Evolutionary conservation across 2,797 vertebrate genomes (phyloP).

Genomic region (Sebastes hubbsi): DNA sequence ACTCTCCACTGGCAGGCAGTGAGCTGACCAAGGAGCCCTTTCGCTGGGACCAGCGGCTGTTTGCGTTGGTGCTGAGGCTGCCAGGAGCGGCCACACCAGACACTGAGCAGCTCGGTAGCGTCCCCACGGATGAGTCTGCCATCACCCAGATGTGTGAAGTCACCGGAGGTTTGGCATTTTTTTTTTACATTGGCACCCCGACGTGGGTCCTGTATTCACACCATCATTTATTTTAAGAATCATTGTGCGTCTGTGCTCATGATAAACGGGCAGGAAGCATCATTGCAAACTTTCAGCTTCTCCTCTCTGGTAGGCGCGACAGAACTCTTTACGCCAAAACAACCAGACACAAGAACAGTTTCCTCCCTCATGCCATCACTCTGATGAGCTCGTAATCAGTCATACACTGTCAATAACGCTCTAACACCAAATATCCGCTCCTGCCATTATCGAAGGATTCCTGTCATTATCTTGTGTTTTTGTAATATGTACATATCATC

Average conservation of each 20-base stretch:
- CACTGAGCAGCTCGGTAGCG: constrained; percentile 95
- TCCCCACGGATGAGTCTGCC: constrained; percentile 95
- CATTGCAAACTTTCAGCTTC: too few relatives aligned
- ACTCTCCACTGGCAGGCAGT: constrained; percentile 96
- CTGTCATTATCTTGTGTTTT: too few relatives aligned
- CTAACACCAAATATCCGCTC: too few relatives aligned
- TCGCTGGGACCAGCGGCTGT: constrained; percentile 98
- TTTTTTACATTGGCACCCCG: background rate
- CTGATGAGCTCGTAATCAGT: too few relatives aligned
- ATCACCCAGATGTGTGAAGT: constrained; percentile 99
- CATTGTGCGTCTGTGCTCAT: background rate
- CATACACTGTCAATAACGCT: too few relatives aligned
- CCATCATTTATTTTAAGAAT: background rate
- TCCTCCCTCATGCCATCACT: too few relatives aligned
- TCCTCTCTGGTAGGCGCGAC: too few relatives aligned
- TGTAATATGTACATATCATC: too few relatives aligned
- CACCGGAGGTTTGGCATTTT: constrained; percentile 89
- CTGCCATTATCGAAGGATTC: too few relatives aligned
- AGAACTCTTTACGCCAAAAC: too few relatives aligned
- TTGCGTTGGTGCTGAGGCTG: constrained; percentile 94
- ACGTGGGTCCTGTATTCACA: background rate
- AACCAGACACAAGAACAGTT: too few relatives aligned
- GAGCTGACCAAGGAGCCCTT: constrained; percentile 99
- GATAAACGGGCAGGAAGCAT: too few relatives aligned
- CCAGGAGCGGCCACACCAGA: constrained; percentile 91